A percentile compares a stretch with the other conserved stretches of the same genome.
Conservation (phyloP, 2,797 vertebrate genomes). For the Lates japonicus region DNA sequence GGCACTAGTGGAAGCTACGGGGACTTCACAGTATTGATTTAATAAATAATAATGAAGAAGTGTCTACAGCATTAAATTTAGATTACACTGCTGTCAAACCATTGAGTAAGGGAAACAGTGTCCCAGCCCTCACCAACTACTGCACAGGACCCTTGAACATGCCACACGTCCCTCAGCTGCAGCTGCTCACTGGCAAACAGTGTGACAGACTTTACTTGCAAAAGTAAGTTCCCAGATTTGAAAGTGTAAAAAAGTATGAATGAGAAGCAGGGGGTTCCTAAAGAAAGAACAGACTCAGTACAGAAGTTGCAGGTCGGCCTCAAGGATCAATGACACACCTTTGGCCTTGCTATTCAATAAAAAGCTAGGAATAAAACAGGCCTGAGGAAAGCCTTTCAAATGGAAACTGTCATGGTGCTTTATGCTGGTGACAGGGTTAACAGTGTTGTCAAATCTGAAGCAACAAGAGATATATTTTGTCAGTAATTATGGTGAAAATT, state of each 20-base stretch:
- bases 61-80: slow-evolving; percentile 22
- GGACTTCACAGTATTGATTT: slow-evolving; percentile 36
- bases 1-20: slow-evolving; percentile 6
- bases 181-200: slow-evolving; percentile 30
- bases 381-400: slow-evolving; percentile 20
- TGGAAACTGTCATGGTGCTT: background rate
- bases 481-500: background rate
- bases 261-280: slow-evolving; percentile 31
- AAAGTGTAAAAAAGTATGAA: slow-evolving; percentile 32
- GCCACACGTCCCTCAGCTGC: slow-evolving; percentile 27
- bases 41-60: slow-evolving; percentile 46
- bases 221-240: slow-evolving; percentile 45
- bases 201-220: slow-evolving; percentile 16
- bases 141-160: slow-evolving; percentile 17
- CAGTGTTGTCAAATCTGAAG: background rate
- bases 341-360: slow-evolving; percentile 27
- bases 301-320: slow-evolving; percentile 21
- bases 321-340: slow-evolving; percentile 48
- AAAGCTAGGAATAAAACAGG: slow-evolving; percentile 37
- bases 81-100: slow-evolving; percentile 19
- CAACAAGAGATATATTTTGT: background rate
- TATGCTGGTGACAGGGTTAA: background rate
- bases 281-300: slow-evolving; percentile 47
- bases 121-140: background rate
- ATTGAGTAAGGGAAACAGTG: slow-evolving; percentile 8